A percentile compares a stretch with the other conserved stretches of the same genome.
Evolutionary conservation across 1,140 invertebrate species (phyloP).

Genomic region (Philotrypesis tridentata): DNA sequence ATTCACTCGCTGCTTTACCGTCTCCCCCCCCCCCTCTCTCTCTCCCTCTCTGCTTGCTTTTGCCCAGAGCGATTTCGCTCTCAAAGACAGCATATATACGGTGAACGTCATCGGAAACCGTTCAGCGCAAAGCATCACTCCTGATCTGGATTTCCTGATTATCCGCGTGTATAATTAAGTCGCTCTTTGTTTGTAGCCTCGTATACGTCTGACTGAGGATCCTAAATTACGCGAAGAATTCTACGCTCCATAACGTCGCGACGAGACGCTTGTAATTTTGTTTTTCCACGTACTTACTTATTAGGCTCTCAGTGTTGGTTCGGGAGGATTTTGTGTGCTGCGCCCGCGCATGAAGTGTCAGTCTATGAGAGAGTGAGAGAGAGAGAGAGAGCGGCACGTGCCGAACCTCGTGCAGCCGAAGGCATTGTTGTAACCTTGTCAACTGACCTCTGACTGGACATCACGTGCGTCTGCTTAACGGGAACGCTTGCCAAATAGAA

Average conservation of each 20-base stretch:
- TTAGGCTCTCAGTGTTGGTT: no score
- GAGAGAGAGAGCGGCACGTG: constrained; percentile 8
- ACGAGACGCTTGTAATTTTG: background rate
- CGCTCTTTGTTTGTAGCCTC: background rate
- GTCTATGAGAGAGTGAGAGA: no score
- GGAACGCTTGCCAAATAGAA: constrained; percentile 61
- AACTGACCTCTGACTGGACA: constrained; percentile 17
- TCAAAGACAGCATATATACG: constrained; percentile 21
- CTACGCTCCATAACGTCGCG: no score
- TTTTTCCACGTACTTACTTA: background rate
- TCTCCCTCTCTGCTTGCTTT: constrained; percentile 53
- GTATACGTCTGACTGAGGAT: no score
- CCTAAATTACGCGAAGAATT: no score
- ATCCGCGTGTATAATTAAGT: constrained; percentile 43
- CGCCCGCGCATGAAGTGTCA: no score
- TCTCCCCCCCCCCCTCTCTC: no score
- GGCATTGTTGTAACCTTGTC: constrained; percentile 35
- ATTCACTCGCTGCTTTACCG: constrained; percentile 34
- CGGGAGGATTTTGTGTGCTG: no score
- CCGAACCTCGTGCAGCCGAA: background rate
- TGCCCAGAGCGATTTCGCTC: constrained; percentile 58
- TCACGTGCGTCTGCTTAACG: constrained; percentile 36
- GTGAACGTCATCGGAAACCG: constrained; percentile 46
- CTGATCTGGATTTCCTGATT: constrained; percentile 41
- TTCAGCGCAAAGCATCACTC: constrained; percentile 42